Conservation (phyloP, 2,888 invertebrate species). For the Cantharis flavilabris region DNA sequence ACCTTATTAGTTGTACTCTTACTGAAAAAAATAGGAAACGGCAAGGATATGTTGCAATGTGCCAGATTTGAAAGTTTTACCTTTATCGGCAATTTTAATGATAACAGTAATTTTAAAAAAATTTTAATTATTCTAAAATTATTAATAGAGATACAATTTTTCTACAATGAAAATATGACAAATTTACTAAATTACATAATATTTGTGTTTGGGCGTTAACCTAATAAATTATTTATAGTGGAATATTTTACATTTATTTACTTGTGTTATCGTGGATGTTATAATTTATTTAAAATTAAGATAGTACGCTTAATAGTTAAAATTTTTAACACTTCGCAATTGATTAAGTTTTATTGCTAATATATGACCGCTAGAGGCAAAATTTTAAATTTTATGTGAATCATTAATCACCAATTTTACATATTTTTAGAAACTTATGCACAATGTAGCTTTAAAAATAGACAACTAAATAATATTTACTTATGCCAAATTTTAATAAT, state of each 20-base stretch:
- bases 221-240: not conserved
- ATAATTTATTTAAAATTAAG: not conserved
- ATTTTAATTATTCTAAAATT: not conserved
- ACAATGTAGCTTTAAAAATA: not conserved
- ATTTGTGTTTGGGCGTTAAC: not conserved
- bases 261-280: not conserved
- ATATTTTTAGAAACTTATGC: not conserved
- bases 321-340: not conserved
- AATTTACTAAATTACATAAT: not conserved
- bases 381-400: not conserved
- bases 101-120: not conserved
- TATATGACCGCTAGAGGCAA: not conserved
- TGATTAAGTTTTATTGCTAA: not conserved
- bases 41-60: constrained; percentile 1
- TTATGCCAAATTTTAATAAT: too few species aligned
- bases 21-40: not conserved
- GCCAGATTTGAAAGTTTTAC: constrained; percentile 5
- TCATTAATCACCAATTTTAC: not conserved
- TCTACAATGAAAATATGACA: not conserved
- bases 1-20: not conserved
- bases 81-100: not conserved
- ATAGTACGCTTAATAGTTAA: not conserved
- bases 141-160: not conserved
- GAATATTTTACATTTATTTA: not conserved
- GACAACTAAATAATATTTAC: too few species aligned